phyloP scores from a whole-genome alignment of 2,888 invertebrate species.

The Mythimna impura region DNA sequence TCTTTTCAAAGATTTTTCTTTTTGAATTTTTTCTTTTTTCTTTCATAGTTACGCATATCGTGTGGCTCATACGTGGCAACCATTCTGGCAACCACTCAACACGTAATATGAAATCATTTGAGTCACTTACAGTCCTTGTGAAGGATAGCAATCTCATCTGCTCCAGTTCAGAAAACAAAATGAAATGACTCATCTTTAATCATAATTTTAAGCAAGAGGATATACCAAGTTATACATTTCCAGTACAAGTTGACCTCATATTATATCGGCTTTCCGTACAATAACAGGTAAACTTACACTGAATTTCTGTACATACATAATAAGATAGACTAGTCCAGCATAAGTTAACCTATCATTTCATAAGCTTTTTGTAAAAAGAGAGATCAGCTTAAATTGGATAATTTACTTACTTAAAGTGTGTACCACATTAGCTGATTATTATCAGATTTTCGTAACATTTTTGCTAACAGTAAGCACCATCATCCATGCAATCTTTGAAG shows the following conservation, averaged over 20 bases:
- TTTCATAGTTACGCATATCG: neutral
- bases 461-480: conserved; percentile 22
- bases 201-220: neutral
- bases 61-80: neutral
- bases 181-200: conserved; percentile 30
- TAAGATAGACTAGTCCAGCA: too few species aligned
- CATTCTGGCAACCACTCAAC: neutral
- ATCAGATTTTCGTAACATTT: conserved; percentile 60
- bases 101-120: neutral
- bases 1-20: too few species aligned
- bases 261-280: neutral
- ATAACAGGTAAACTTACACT: neutral
- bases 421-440: conserved; percentile 16
- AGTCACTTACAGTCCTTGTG: conserved; percentile 21
- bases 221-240: neutral
- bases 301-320: too few species aligned
- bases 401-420: neutral
- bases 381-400: neutral
- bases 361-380: neutral
- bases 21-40: too few species aligned
- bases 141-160: conserved; percentile 33
- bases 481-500: conserved; percentile 43
- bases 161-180: conserved; percentile 20
- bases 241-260: neutral
- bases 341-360: neutral